Base-by-base conservation (phyloP, 1,140 invertebrate genomes). In the Batillaria attramentaria region DNA sequence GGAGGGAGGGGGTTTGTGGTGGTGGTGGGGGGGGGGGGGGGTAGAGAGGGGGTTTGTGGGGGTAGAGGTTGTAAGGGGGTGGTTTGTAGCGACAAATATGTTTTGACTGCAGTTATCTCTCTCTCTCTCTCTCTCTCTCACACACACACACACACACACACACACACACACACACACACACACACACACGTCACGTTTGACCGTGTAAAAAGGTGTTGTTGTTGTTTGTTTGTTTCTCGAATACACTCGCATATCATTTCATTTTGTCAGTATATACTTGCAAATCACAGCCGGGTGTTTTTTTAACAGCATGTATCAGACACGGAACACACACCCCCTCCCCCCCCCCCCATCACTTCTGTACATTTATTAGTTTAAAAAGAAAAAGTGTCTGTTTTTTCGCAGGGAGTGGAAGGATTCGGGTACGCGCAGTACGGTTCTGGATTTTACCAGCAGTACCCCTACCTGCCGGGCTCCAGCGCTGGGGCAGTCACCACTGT, bases 381-480 rank as follows among this genome's bases (percentile, higher is more conserved):
- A 24, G 31, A 0, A 28, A 28, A 39, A 1, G 13, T 66, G 0
- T 79, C n/a, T 72, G 28, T 39, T 60, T 18, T 72, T 43, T 65
- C n/a, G 28, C 72, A 83, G 81, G 78, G 75, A 16, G 66, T 79
- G 33, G 66, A 77, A 2, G 66, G 74, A 31, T 83, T 80, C 50
- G 65, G 78, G 5, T 62, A 42, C 33, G 24, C 77, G 16, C 54
- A 78, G 20, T 65, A 65, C 41, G 43, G 31, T 16, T 43, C 39
- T 10, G 35, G 66, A 10, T 69, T 69, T 39, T 81, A 81, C 82
- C 79, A 81, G 54, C 65, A 77, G 72, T 81, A 79, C 78, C 83
- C 87, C 18, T 87, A 85, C 77, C 82, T 84, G 66, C 18, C 66
- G 33, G 78, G 79, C 37, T 70, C 78, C 35, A 69, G 65, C 20